Evolutionary conservation across 2,888 invertebrate genomes (phyloP).

Genomic region (Melitaea athalia): DNA sequence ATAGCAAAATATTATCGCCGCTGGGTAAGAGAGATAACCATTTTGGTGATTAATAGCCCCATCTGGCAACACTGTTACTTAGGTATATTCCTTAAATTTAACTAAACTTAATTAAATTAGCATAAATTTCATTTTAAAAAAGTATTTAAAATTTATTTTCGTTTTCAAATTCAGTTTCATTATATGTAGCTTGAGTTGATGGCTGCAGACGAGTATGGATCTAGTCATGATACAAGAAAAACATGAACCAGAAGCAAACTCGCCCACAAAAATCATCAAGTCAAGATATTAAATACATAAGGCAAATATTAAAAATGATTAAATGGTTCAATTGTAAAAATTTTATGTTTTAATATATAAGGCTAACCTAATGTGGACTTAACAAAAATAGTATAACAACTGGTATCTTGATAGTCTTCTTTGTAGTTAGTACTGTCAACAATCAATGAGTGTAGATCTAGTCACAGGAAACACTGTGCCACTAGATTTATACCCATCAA

Average conservation of each 20-base stretch:
- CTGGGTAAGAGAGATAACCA: no score
- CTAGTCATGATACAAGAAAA: slow-evolving; percentile 86
- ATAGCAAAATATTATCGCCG: no score
- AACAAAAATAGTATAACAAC: not conserved
- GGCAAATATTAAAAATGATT: not conserved
- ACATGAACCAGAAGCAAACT: slow-evolving; percentile 91
- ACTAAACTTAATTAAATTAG: no score
- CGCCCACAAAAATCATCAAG: slow-evolving; percentile 87
- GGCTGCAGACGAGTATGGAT: slow-evolving; percentile 94
- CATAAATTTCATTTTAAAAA: no score
- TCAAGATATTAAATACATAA: slow-evolving; percentile 46
- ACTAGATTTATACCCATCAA: slow-evolving; percentile 89
- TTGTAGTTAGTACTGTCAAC: slow-evolving; percentile 57
- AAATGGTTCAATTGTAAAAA: not conserved
- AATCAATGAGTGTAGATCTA: slow-evolving; percentile 95
- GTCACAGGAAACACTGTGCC: slow-evolving; percentile 86
- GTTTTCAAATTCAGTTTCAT: no score
- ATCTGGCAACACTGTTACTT: no score
- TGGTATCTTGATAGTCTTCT: slow-evolving; percentile 10
- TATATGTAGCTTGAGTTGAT: slow-evolving; percentile 68
- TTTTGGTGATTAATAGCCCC: no score
- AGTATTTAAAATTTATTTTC: no score
- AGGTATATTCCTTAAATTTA: no score
- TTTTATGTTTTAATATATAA: not conserved
- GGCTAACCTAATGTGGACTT: no score